These are phyloP conservation scores for Todiramphus chloris DNA, from an alignment of 2,113 vertebrate genomes.

Conservation along the genomic window DNA sequence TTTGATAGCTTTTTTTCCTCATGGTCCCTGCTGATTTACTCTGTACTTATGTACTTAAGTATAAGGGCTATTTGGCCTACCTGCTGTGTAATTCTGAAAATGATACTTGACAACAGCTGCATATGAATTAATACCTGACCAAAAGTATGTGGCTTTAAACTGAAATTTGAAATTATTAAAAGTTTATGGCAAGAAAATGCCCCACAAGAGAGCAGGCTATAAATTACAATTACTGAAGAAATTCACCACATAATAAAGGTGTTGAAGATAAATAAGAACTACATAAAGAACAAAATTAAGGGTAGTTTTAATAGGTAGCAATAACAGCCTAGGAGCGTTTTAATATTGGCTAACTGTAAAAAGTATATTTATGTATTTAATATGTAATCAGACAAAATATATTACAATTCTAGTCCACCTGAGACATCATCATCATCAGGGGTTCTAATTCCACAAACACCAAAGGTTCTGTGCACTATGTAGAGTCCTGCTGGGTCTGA, in stretches of 20 bases:
- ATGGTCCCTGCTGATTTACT: not conserved
- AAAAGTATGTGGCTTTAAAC: not conserved
- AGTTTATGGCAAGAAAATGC: not conserved
- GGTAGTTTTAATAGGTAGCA: not conserved
- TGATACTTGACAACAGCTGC: not conserved
- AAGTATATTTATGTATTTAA: not conserved
- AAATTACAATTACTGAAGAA: not conserved
- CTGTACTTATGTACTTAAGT: not conserved
- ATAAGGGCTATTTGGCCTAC: not conserved
- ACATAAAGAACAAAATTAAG: not conserved
- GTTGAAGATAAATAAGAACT: not conserved
- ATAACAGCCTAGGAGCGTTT: not conserved
- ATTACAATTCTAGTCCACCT: not conserved
- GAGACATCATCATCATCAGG: not conserved
- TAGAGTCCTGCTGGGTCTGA: not conserved
- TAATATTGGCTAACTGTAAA: not conserved
- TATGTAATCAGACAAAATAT: not conserved
- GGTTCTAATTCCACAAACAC: not conserved
- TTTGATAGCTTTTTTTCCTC: not conserved
- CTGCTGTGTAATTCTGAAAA: not conserved
- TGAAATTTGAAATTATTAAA: slow-evolving; percentile 4
- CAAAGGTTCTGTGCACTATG: not conserved
- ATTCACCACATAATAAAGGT: not conserved
- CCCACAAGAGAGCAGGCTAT: not conserved
- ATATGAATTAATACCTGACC: not conserved